Evolutionary conservation across 2,797 vertebrate genomes (phyloP).

Genomic region (Cynodonichthys magdalenae): DNA sequence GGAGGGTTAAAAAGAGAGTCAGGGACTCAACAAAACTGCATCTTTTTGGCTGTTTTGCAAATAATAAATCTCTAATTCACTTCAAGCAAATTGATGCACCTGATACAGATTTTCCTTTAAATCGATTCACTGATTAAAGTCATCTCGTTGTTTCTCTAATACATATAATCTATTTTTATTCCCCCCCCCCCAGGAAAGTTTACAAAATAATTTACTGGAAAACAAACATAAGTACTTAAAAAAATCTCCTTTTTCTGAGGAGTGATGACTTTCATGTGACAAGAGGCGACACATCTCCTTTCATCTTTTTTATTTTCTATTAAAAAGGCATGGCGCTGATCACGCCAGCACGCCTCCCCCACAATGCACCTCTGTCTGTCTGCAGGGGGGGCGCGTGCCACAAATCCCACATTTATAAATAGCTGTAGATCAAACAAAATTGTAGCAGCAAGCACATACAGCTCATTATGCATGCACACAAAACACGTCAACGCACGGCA

Average conservation of each 20-base stretch:
- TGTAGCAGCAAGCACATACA: conserved; percentile 10
- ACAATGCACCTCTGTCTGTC: conserved; percentile 57
- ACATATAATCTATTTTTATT: conserved; percentile 2
- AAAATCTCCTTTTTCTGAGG: conserved; percentile 12
- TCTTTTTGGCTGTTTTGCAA: conserved; percentile 8
- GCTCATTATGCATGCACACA: conserved; percentile 16
- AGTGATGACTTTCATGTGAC: conserved; percentile 30
- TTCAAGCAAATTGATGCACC: conserved; percentile 15
- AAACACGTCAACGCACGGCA: conserved; percentile 14
- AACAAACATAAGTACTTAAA: background rate
- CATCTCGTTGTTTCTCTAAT: background rate
- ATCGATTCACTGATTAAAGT: background rate
- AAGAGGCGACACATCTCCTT: conserved; percentile 13
- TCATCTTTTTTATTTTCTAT: conserved; percentile 38
- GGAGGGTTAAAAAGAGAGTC: conserved; percentile 3
- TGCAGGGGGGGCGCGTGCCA: conserved; percentile 40
- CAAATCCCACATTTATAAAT: conserved; percentile 69
- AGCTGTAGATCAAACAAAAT: conserved; percentile 65
- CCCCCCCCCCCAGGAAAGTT: background rate
- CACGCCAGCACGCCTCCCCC: conserved; percentile 39
- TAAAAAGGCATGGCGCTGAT: conserved; percentile 15
- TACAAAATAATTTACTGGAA: background rate
- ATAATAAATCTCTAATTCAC: background rate
- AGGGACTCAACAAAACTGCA: background rate
- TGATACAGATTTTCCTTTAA: conserved; percentile 35